These are phyloP conservation scores for Genyomyrus donnyi DNA, from an alignment of 2,113 vertebrate genomes.

Conservation along the genomic window DNA sequence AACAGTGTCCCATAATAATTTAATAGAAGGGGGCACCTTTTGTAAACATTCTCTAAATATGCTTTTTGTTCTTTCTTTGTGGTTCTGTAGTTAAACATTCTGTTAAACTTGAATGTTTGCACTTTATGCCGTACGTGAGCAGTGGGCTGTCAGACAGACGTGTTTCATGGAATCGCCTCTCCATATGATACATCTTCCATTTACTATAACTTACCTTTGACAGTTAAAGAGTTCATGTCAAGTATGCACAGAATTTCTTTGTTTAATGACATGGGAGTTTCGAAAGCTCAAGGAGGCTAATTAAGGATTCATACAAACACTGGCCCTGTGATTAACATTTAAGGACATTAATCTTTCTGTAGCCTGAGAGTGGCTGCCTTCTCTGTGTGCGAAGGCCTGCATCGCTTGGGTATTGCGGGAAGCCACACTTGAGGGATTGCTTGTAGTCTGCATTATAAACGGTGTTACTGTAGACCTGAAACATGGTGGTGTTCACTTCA, in stretches of 20 bases:
- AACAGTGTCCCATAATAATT: neutral
- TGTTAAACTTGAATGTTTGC: neutral
- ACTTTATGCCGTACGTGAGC: neutral
- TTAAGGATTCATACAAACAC: neutral
- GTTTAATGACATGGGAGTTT: neutral
- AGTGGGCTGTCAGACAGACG: neutral
- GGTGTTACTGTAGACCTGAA: neutral
- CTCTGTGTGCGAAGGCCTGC: neutral
- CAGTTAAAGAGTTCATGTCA: neutral
- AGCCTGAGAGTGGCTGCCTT: neutral
- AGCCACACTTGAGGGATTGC: constrained; percentile 13
- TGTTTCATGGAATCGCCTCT: neutral
- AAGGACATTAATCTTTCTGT: neutral
- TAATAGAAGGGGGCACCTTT: neutral
- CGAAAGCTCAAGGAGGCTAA: neutral
- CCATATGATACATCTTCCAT: neutral
- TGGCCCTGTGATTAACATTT: neutral
- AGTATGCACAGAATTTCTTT: neutral
- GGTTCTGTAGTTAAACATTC: neutral
- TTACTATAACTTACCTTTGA: neutral
- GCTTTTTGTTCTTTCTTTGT: neutral
- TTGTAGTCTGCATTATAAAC: neutral
- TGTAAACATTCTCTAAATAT: neutral
- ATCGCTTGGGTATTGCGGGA: constrained; percentile 52
- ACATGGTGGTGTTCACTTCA: neutral